Base-by-base conservation (phyloP, 2,113 vertebrate genomes). In the Ochotona princeps region DNA sequence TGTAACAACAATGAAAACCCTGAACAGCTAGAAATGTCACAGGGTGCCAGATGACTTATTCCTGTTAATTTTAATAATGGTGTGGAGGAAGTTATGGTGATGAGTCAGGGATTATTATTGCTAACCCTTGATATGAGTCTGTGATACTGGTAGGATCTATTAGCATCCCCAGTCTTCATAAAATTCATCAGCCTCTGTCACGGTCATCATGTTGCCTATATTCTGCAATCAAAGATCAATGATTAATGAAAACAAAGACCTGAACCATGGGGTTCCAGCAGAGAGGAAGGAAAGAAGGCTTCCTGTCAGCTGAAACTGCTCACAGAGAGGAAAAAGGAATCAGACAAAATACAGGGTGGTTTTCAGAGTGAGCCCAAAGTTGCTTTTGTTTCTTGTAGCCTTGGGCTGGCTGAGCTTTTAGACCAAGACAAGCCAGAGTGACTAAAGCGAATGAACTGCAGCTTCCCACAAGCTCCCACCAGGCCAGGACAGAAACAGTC, bases 221-320 rank as follows among this genome's bases (percentile, higher is more conserved):
- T 65, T 91, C 70, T 82, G 49, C 60, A 96, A 95, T 54, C 82
- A 86, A 73, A 87, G 67, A 73, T 84, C 9, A 90, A 76, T 67
- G n/a, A 54, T 72, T 87, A 44, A 92, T 79, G 76, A 90, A 97
- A 93, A 91, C 92, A 87, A 88, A 95, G 47, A 28, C 87, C 44
- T n/a, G 49, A 92, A 78, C 54, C 54, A 38, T 54, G 35, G 75
- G 26, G 65, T 83, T 93, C 82, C 6, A 67, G 80, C 66, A 69
- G 49, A 96, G 30, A 70, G 63, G 47, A 92, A 96, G 91, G 87
- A 94, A 94, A 63, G 15, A 28, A 76, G 65, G 30, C 74, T 94
- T 93, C 54, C 89, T 92, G 63, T 47, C n/a, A 26, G 32, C 66
- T 63, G 75, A 69, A 90, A 47, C 21, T 15, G 49, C 21, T 65